Percentiles rank a stretch among this genome's conserved stretches.
phyloP scores from a whole-genome alignment of 2,888 invertebrate genomes.

The Pocota personata region DNA sequence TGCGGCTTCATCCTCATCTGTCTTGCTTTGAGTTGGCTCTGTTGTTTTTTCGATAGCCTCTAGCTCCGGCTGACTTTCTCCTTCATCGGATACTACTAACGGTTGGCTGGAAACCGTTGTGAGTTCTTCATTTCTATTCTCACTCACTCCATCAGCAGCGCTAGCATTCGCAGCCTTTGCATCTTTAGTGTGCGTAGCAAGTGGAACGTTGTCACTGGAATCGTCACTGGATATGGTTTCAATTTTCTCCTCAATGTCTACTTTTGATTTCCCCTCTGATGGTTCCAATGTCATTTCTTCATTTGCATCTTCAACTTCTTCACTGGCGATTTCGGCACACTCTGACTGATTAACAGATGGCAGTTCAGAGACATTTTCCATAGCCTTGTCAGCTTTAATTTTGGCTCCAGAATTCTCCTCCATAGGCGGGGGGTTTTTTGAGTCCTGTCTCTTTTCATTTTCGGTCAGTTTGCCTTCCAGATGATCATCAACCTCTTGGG shows the following conservation, averaged over 20 bases:
- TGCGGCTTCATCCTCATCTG: constrained; percentile 36
- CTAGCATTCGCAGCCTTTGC: constrained; percentile 49
- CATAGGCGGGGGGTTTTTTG: constrained; percentile 40
- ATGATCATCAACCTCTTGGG: constrained; percentile 76
- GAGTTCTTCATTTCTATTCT: constrained; percentile 1
- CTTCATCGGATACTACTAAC: constrained; percentile 40
- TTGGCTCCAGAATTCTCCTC: constrained; percentile 30
- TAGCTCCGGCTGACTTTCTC: constrained; percentile 1
- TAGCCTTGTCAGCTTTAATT: constrained; percentile 51
- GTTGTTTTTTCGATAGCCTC: constrained; percentile 16
- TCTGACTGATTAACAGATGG: constrained; percentile 27
- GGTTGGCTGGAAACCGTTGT: neutral
- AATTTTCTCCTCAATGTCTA: constrained; percentile 61
- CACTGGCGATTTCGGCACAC: neutral
- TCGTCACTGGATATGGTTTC: constrained; percentile 80
- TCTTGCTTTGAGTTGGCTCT: neutral
- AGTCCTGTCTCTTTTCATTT: constrained; percentile 1
- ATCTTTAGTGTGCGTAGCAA: constrained; percentile 75
- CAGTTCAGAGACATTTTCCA: constrained; percentile 25
- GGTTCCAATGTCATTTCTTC: neutral
- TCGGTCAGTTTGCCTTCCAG: constrained; percentile 76
- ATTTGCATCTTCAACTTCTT: constrained; percentile 54
- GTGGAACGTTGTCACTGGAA: constrained; percentile 81
- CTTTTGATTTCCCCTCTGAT: constrained; percentile 38
- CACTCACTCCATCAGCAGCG: neutral